phyloP scores from a whole-genome alignment of 2,797 vertebrate species.

The Hafferia zeledoni region DNA sequence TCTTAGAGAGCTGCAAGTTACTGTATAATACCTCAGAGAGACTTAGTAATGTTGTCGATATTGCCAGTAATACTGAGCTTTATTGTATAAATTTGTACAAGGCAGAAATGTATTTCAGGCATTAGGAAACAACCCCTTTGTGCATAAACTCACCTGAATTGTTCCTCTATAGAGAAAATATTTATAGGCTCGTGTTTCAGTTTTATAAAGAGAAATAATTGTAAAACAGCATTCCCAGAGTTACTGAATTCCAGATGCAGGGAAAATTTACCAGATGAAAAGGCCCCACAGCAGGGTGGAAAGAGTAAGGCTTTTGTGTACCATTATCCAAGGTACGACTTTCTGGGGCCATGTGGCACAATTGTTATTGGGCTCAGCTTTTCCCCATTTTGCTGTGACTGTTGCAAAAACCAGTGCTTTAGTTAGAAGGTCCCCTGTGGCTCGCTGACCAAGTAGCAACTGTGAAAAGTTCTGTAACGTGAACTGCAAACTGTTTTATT shows the following conservation, averaged over 20 bases:
- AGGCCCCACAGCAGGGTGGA: background rate
- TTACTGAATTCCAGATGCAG: background rate
- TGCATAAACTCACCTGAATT: background rate
- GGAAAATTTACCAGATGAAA: background rate
- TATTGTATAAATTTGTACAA: background rate
- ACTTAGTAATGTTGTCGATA: background rate
- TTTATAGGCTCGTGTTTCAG: background rate
- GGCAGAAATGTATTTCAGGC: background rate
- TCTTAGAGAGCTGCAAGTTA: background rate
- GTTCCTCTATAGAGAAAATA: background rate
- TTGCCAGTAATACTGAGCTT: background rate
- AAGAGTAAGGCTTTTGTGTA: background rate
- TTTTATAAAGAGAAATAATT: background rate
- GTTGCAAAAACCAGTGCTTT: fast-evolving
- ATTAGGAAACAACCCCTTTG: background rate
- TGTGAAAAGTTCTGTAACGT: background rate
- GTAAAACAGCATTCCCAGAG: background rate
- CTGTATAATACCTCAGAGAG: background rate
- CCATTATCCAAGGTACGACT: background rate
- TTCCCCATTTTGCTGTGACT: background rate
- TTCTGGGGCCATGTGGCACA: background rate
- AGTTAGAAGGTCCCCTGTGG: background rate
- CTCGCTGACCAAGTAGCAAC: background rate
- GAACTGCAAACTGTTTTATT: background rate
- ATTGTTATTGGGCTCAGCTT: background rate